Evolutionary conservation across 2,888 invertebrate species (phyloP).

Genomic region (Agrochola lychnidis): DNA sequence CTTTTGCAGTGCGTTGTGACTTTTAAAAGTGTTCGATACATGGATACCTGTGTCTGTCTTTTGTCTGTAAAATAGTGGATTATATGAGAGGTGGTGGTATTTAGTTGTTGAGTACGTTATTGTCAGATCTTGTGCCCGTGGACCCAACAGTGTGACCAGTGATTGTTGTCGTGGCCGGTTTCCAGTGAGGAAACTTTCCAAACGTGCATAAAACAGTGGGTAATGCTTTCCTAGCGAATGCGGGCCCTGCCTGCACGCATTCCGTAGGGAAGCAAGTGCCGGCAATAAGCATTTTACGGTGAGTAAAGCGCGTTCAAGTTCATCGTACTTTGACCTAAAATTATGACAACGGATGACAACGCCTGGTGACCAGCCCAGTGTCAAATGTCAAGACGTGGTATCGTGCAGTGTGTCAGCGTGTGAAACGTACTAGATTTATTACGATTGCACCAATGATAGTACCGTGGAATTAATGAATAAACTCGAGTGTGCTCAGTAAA

Average conservation of each 20-base stretch:
- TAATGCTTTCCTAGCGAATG: slow-evolving; percentile 90
- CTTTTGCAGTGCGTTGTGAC: slow-evolving; percentile 78
- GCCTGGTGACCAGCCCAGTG: slow-evolving; percentile 71
- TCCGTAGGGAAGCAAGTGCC: slow-evolving; percentile 89
- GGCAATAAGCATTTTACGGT: slow-evolving; percentile 90
- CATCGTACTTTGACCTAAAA: slow-evolving; percentile 90
- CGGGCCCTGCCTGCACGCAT: slow-evolving; percentile 89
- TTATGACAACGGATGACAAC: slow-evolving; percentile 75
- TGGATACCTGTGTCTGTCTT: slow-evolving; percentile 88
- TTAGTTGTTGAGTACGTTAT: slow-evolving; percentile 80
- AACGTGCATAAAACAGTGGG: slow-evolving; percentile 89
- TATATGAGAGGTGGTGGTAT: slow-evolving; percentile 84
- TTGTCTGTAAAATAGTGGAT: slow-evolving; percentile 87
- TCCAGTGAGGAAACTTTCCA: slow-evolving; percentile 89
- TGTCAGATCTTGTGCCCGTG: slow-evolving; percentile 81
- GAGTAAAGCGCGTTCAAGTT: slow-evolving; percentile 88
- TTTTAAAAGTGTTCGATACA: slow-evolving; percentile 80
- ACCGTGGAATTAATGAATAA: slow-evolving; percentile 27
- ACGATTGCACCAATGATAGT: slow-evolving; percentile 51
- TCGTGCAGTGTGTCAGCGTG: slow-evolving; percentile 58
- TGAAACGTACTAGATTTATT: slow-evolving; percentile 68
- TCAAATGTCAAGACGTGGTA: slow-evolving; percentile 78
- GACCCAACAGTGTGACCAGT: slow-evolving; percentile 87
- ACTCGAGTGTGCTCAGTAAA: slow-evolving; percentile 20
- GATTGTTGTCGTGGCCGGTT: slow-evolving; percentile 90